Evolutionary conservation across 2,113 vertebrate genomes (phyloP), one percentile per base, ranked within the genome.

Genomic region (Xyrauchen texanus): DNA sequence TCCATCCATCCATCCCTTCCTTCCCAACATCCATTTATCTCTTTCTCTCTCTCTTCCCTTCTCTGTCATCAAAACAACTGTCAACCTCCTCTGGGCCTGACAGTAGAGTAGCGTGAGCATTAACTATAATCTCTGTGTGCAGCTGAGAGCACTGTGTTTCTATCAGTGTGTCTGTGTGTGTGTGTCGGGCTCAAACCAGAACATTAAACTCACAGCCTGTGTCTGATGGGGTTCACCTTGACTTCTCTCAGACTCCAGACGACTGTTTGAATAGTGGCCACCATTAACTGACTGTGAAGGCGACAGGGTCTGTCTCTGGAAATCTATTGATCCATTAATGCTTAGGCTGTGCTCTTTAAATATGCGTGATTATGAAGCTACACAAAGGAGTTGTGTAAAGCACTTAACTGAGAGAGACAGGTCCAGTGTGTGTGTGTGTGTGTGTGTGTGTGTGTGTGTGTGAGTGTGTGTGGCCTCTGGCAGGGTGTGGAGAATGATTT

Each of bases 161-260:
- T 60, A 71, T 58, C 69, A 71, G 70, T 49, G 70, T 15, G 60
- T 58, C 8, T 10, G 58, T 75, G 11, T 62, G 49, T 34, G 44
- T 65, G 9, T 53, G 51, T 53, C 55, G 6, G 55, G 68, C 3
- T 34, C 21, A 34, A 3, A 34, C 1, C 21, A 34, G 21, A 34
- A 34, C 77, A 64, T 62, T 67, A 78, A 79, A 52, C 74, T 65
- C 49, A 44, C 62, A 65, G 61, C 21, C 61, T 76, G 74, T 65
- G 74, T 65, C 62, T 76, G 62, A 76, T 76, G 47, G 74, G 74
- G 61, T 76, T 76, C 74, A 76, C 74, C 74, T 76, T 76, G 74
- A 76, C 62, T 66, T 76, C 74, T 76, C 49, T 51, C n/a, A 55
- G 47, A 76, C 73, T 65, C 73, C 34, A 51, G 58, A 63, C 4